Percentiles rank a stretch among this genome's conserved stretches.
Evolutionary conservation across 2,113 vertebrate genomes (phyloP).

Genomic region (Copsychus sechellarum): DNA sequence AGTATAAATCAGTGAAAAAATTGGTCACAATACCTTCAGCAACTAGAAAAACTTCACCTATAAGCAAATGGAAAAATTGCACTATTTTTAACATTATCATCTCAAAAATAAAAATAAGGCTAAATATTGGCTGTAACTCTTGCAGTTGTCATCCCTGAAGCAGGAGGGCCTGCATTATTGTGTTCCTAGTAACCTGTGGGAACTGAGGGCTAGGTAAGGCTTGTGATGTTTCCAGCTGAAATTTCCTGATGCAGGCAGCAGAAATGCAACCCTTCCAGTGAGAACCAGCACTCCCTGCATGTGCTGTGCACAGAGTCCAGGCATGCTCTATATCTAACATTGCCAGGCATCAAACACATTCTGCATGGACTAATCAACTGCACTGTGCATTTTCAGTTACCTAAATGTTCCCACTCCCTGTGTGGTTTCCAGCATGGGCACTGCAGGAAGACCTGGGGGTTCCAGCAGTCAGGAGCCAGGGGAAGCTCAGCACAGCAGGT

Average conservation of each 20-base stretch:
- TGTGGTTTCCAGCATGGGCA: neutral
- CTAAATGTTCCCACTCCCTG: neutral
- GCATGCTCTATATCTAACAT: fast-evolving
- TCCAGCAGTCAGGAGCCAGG: neutral
- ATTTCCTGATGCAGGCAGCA: neutral
- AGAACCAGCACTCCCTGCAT: fast-evolving
- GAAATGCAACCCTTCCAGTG: neutral
- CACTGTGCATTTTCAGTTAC: neutral
- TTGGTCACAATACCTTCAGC: neutral
- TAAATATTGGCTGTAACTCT: neutral
- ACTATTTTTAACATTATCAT: neutral
- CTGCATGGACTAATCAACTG: neutral
- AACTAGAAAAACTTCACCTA: neutral
- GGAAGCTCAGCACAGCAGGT: neutral
- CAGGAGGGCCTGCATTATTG: neutral
- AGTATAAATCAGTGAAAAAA: neutral
- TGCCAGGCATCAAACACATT: neutral
- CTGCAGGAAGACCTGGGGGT: too few species aligned
- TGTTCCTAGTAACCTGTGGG: neutral
- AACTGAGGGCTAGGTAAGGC: neutral
- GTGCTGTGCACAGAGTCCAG: neutral
- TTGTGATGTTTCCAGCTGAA: neutral
- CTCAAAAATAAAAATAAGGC: neutral
- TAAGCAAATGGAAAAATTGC: neutral
- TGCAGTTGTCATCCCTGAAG: neutral